Evolutionary conservation across 2,888 invertebrate species (phyloP).

Genomic region (Amiota communis): DNA sequence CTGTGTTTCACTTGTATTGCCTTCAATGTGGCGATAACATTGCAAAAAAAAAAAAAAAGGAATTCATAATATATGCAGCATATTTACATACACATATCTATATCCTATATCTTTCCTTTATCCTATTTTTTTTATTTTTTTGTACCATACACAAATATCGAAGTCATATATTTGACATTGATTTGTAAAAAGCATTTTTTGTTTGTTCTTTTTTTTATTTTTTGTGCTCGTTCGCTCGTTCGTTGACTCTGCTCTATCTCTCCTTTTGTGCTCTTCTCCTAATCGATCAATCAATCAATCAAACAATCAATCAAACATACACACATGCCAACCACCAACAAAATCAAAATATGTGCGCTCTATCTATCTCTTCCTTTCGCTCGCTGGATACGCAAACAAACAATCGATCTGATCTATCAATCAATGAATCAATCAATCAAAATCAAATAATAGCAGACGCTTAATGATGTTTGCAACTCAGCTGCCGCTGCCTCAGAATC

Average conservation of each 20-base stretch:
- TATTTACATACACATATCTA: too few relatives aligned
- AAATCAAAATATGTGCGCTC: too few relatives aligned
- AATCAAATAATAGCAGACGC: conserved; percentile 66
- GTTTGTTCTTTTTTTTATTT: conserved; percentile 54
- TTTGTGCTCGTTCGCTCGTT: conserved; percentile 56
- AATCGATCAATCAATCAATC: conserved; percentile 23
- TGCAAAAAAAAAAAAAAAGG: too few relatives aligned
- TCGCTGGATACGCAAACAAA: conserved; percentile 37
- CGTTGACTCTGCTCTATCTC: conserved; percentile 59
- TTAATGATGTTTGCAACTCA: conserved; percentile 72
- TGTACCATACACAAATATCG: conserved; percentile 42
- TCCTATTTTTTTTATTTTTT: conserved; percentile 44
- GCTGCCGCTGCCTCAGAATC: conserved; percentile 54
- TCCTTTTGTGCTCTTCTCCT: conserved; percentile 47
- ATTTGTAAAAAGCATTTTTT: conserved; percentile 39
- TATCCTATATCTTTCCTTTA: not conserved
- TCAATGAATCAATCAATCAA: conserved; percentile 37
- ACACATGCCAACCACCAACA: conserved; percentile 46
- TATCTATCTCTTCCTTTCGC: not conserved
- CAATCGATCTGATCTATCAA: conserved; percentile 19
- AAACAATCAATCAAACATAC: conserved; percentile 32
- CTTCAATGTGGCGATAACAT: conserved; percentile 29
- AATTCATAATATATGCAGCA: too few relatives aligned
- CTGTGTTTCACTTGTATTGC: conserved; percentile 31
- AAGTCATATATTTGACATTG: conserved; percentile 35